Base-by-base conservation (phyloP, 2,797 vertebrate species). In the Sebastes nivosus region DNA sequence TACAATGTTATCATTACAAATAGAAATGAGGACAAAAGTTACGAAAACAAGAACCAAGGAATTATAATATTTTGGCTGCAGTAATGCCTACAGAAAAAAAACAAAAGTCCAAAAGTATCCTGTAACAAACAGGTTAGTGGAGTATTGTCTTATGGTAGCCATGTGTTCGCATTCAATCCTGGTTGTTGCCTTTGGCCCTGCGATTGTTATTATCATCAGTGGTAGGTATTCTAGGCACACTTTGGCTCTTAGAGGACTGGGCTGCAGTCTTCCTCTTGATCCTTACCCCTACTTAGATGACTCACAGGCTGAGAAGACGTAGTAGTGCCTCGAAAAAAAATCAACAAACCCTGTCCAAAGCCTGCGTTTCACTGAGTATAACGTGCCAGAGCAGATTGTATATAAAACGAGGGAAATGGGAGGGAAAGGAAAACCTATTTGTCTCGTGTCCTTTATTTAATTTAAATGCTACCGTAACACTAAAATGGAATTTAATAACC, bases 241-340 rank as follows among this genome's bases (percentile, higher is more conserved):
- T 77, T 75, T 77, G 66, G 77, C 67, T 70, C 83, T 79, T 24
- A 79, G 22, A 65, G 2, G 55, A 76, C 68, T 6, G 70, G 59
- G 38, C 75, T 78, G 81, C 60, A 68, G 75, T 82, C 70, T 84
- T 80, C 59, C 78, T 82, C 81, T 68, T 80, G 65, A 90, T 90
- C 84, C 83, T 83, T 71, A 86, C 67, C 84, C 46, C 70, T 78
- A 79, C 81, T 89, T 85, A 86, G 83, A 89, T 87, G 88, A 89
- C 79, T 93, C 89, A 88, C 75, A 85, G 58, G 65, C 81, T n/a
- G 60, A 81, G 75, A 75, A 72, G 76, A 87, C 5, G 10, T 36
- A 68, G 69, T 55, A 79, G 82, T 70, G 74, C 81, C 80, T 85
- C 63, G 65, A 59, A 86, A 73, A 29, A 72, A 69, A 54, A 54